Percentiles rank a stretch among this genome's conserved stretches.
Evolutionary conservation across 2,888 invertebrate genomes (phyloP).

Genomic region (Copidosoma aretas): DNA sequence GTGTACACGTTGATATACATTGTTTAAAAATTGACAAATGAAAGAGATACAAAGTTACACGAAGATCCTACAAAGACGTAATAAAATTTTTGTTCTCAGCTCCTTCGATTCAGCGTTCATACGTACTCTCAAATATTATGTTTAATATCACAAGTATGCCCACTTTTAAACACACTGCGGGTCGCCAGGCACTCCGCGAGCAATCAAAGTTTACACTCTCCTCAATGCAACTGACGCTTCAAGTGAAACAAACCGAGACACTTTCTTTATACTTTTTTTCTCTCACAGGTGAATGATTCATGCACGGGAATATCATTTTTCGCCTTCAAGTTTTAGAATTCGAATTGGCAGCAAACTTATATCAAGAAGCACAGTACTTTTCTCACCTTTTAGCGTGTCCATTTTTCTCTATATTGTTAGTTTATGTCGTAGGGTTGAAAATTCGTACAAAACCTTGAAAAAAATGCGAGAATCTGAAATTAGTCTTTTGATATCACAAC

Average conservation of each 20-base stretch:
- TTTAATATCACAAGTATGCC: slow-evolving; percentile 43
- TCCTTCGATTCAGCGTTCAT: too few species aligned
- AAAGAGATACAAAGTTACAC: too few species aligned
- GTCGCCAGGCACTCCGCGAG: slow-evolving; percentile 20
- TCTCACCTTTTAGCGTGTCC: not conserved
- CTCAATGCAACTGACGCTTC: not conserved
- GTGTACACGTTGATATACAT: not conserved
- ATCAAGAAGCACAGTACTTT: too few species aligned
- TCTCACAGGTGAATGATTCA: too few species aligned
- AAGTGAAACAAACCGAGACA: not conserved
- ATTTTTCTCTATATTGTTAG: not conserved
- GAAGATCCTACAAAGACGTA: too few species aligned
- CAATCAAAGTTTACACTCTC: not conserved
- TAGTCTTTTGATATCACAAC: not conserved
- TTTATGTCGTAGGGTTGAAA: not conserved
- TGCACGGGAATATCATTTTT: too few species aligned
- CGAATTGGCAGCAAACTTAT: too few species aligned
- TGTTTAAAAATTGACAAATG: not conserved
- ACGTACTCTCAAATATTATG: slow-evolving; percentile 14
- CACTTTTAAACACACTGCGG: slow-evolving; percentile 18
- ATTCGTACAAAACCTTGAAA: not conserved
- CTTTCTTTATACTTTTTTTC: not conserved
- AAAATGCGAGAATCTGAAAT: not conserved
- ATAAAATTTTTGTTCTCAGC: too few species aligned
- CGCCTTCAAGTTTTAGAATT: too few species aligned